phyloP scores from a whole-genome alignment of 2,113 vertebrate species.

The Cebus imitator region DNA sequence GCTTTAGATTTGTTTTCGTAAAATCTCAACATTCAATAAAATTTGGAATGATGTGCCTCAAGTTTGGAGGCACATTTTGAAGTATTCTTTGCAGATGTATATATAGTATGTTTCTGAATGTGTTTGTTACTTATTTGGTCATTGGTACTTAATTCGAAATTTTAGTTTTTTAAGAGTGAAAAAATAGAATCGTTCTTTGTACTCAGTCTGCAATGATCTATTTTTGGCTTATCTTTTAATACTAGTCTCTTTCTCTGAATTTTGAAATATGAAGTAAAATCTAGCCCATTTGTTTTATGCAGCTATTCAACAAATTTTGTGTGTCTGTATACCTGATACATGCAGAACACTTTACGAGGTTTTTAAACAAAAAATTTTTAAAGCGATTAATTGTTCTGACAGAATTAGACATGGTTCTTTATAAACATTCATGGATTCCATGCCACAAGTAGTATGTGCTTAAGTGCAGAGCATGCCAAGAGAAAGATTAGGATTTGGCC shows the following conservation, averaged over 20 bases:
- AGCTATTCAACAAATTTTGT: not conserved
- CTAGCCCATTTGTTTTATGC: not conserved
- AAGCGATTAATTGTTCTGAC: not conserved
- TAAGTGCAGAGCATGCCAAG: not conserved
- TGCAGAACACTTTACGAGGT: slow-evolving; percentile 36
- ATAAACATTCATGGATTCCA: not conserved
- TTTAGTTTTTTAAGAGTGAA: slow-evolving; percentile 28
- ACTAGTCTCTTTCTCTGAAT: slow-evolving; percentile 23
- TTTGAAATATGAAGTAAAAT: slow-evolving; percentile 57
- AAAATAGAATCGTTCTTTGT: slow-evolving; percentile 42
- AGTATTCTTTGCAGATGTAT: not conserved
- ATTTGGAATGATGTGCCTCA: not conserved
- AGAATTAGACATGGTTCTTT: slow-evolving; percentile 21
- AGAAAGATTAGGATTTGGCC: not conserved
- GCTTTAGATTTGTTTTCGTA: slow-evolving; percentile 39
- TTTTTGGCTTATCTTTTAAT: slow-evolving; percentile 34
- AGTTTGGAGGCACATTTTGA: slow-evolving; percentile 30
- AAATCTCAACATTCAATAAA: slow-evolving; percentile 45
- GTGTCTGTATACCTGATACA: not conserved
- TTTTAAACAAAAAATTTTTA: not conserved
- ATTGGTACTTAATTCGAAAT: slow-evolving; percentile 33
- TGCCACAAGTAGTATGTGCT: not conserved
- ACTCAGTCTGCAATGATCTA: not conserved
- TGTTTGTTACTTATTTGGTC: not conserved
- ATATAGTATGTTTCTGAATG: slow-evolving; percentile 6